Conservation (phyloP, 2,113 vertebrate species). For the Cavia porcellus region DNA sequence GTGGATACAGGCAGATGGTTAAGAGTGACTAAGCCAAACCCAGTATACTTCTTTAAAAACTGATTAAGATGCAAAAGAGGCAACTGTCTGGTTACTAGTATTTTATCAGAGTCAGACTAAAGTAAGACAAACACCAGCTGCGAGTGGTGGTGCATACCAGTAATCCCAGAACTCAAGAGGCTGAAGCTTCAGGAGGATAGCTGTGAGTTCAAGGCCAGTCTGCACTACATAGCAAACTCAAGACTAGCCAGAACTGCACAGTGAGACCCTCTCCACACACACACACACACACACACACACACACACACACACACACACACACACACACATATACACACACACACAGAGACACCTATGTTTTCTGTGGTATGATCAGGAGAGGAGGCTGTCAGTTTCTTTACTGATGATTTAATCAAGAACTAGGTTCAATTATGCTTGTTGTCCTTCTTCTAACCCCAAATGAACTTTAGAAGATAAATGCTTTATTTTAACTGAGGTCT, state of each 20-base stretch:
- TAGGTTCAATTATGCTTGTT: not conserved
- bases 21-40: not conserved
- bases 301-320: not conserved
- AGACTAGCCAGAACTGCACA: not conserved
- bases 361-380: not conserved
- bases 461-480: slow-evolving; percentile 41
- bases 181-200: not conserved
- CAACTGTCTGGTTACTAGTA: not conserved
- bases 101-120: not conserved
- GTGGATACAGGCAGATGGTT: slow-evolving; percentile 3
- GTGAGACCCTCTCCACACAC: not conserved
- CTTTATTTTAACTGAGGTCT: slow-evolving; percentile 62
- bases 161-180: not conserved
- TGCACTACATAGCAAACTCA: not conserved
- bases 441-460: slow-evolving; percentile 5
- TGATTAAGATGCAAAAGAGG: not conserved
- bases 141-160: not conserved
- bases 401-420: slow-evolving; percentile 7
- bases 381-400: not conserved
- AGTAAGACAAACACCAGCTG: not conserved
- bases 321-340: not conserved
- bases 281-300: not conserved
- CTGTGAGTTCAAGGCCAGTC: not conserved
- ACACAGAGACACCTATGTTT: not conserved
- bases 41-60: slow-evolving; percentile 20